These are phyloP conservation scores for Philaethria dido DNA, from an alignment of 2,888 invertebrate species.

Conservation along the genomic window DNA sequence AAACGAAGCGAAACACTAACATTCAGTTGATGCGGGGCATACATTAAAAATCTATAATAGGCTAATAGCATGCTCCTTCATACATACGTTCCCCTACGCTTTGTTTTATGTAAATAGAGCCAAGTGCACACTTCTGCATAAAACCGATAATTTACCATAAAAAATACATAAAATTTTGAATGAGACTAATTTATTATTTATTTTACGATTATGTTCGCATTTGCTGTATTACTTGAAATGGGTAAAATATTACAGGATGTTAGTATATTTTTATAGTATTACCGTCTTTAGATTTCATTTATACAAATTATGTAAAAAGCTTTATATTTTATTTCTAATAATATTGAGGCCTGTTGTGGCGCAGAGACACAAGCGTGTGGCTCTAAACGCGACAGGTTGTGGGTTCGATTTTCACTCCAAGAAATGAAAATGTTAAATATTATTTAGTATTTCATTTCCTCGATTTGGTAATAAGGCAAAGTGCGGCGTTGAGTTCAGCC, in stretches of 20 bases:
- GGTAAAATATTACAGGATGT: background rate
- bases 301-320: background rate
- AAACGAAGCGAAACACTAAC: conserved; percentile 40
- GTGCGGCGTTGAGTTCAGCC: too few relatives aligned
- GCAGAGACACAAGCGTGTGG: too few relatives aligned
- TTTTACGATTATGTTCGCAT: conserved; percentile 11
- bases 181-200: conserved; percentile 13
- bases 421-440: too few relatives aligned
- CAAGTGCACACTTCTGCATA: conserved; percentile 31
- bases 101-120: conserved; percentile 73
- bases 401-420: too few relatives aligned
- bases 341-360: too few relatives aligned
- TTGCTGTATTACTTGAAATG: background rate
- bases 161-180: conserved; percentile 16
- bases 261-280: background rate
- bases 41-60: conserved; percentile 60
- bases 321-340: too few relatives aligned
- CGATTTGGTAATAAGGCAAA: too few relatives aligned
- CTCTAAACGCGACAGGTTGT: too few relatives aligned
- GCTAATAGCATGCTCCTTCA: conserved; percentile 54
- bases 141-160: conserved; percentile 9
- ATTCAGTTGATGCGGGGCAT: conserved; percentile 38
- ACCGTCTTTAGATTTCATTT: background rate
- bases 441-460: too few relatives aligned
- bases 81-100: conserved; percentile 48